These are phyloP conservation scores for Tridacna gigas DNA, from an alignment of 2,888 invertebrate species.

Conservation along the genomic window DNA sequence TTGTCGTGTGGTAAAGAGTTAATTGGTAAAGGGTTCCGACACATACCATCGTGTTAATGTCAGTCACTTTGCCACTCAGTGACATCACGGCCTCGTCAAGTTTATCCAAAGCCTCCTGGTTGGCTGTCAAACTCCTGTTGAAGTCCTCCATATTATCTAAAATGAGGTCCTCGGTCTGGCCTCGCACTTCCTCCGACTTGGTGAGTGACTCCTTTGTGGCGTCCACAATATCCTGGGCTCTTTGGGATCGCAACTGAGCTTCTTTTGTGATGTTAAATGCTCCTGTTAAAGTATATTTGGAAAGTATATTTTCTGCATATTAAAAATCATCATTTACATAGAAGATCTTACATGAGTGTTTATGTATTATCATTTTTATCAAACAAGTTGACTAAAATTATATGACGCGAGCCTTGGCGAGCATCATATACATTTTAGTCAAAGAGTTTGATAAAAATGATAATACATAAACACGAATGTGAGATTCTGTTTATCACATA, in stretches of 20 bases:
- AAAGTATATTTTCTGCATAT: no score
- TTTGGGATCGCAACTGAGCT: slow-evolving; percentile 87
- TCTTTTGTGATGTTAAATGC: slow-evolving; percentile 96
- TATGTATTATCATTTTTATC: no score
- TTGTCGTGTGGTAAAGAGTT: no score
- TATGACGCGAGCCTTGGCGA: no score
- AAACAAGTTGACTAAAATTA: no score
- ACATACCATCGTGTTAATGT: slow-evolving; percentile 92
- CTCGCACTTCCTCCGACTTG: slow-evolving; percentile 84
- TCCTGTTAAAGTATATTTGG: slow-evolving; percentile 85
- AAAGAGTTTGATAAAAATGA: no score
- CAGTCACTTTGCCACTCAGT: slow-evolving; percentile 91
- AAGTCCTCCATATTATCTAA: slow-evolving; percentile 87
- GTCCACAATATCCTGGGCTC: slow-evolving; percentile 86
- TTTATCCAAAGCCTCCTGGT: slow-evolving; percentile 89
- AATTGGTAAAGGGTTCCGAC: neutral
- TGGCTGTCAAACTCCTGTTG: slow-evolving; percentile 89
- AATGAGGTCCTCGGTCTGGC: slow-evolving; percentile 76
- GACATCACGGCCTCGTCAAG: slow-evolving; percentile 89
- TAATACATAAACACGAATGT: no score
- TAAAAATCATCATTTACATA: no score
- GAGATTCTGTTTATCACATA: no score
- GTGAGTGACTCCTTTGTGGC: slow-evolving; percentile 84
- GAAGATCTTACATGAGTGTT: no score
- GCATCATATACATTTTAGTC: no score